These are phyloP conservation scores for Chaetophractus vellerosus DNA, from an alignment of 2,797 vertebrate species.

Conservation along the genomic window DNA sequence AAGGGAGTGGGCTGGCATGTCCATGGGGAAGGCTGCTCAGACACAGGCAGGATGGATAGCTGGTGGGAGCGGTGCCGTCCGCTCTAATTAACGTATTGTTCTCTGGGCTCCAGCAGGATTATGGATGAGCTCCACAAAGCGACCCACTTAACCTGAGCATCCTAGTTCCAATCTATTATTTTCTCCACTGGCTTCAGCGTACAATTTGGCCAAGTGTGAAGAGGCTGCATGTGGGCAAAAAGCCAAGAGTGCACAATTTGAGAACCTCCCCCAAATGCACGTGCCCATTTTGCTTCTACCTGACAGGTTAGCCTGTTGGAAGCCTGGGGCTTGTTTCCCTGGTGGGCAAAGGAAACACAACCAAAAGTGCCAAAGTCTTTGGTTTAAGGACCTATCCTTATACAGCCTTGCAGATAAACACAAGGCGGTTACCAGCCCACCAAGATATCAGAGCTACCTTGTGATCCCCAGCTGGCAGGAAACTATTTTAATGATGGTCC, in stretches of 20 bases:
- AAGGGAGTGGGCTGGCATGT: conserved; percentile 75
- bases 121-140: conserved; percentile 81
- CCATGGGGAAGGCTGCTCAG: conserved; percentile 73
- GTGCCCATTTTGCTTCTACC: not conserved
- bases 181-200: conserved; percentile 64
- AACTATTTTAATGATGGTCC: not conserved
- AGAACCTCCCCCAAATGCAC: not conserved
- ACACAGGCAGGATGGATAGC: conserved; percentile 75
- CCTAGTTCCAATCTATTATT: conserved; percentile 82
- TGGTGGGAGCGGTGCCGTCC: conserved; percentile 52
- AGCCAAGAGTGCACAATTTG: conserved; percentile 47
- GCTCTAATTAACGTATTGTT: conserved; percentile 87
- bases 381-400: not conserved
- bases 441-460: not conserved
- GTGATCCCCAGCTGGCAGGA: not conserved
- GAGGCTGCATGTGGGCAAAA: not conserved
- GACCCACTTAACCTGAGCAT: conserved; percentile 84
- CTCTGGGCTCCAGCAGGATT: conserved; percentile 82
- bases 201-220: conserved; percentile 30
- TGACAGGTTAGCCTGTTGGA: not conserved
- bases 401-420: not conserved
- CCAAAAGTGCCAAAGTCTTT: not conserved
- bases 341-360: conserved; percentile 1
- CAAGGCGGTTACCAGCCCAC: not conserved
- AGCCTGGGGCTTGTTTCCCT: not conserved